A percentile compares a stretch with the other conserved stretches of the same genome.
These are phyloP conservation scores for Lepidocolaptes lacrymiger DNA, from an alignment of 2,797 vertebrate species.

Conservation along the genomic window DNA sequence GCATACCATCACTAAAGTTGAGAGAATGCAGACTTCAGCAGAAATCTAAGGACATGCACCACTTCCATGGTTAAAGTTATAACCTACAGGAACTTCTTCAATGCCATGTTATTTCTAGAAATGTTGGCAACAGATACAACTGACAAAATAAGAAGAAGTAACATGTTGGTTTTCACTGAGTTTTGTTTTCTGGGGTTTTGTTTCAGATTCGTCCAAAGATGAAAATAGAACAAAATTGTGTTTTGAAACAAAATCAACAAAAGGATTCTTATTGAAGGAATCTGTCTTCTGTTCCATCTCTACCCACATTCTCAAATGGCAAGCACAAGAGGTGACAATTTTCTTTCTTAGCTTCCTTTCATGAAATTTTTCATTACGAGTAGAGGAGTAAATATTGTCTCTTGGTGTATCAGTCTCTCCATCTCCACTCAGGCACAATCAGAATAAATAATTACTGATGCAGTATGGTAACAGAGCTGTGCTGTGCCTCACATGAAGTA, in stretches of 20 bases:
- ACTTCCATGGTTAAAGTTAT: background rate
- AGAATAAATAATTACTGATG: conserved; percentile 22
- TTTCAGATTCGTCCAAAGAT: background rate
- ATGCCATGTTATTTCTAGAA: background rate
- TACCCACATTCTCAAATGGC: background rate
- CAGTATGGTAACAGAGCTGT: background rate
- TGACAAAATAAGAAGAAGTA: background rate
- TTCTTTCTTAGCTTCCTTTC: background rate
- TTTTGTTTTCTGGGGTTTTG: background rate
- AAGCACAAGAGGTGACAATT: background rate
- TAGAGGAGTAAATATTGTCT: background rate
- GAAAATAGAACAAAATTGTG: background rate
- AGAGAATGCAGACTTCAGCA: background rate
- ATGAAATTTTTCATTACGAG: background rate
- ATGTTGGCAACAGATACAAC: background rate
- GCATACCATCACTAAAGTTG: background rate
- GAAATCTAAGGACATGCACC: background rate
- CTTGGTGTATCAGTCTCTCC: background rate
- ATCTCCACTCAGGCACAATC: background rate
- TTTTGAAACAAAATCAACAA: background rate
- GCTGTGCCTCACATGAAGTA: background rate
- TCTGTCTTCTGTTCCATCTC: background rate
- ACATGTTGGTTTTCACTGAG: background rate
- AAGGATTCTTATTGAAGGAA: background rate
- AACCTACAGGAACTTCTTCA: background rate